Percentiles rank a stretch among this genome's conserved stretches.
These are phyloP conservation scores for Xylocampa areola DNA, from an alignment of 2,888 invertebrate genomes.

Conservation along the genomic window DNA sequence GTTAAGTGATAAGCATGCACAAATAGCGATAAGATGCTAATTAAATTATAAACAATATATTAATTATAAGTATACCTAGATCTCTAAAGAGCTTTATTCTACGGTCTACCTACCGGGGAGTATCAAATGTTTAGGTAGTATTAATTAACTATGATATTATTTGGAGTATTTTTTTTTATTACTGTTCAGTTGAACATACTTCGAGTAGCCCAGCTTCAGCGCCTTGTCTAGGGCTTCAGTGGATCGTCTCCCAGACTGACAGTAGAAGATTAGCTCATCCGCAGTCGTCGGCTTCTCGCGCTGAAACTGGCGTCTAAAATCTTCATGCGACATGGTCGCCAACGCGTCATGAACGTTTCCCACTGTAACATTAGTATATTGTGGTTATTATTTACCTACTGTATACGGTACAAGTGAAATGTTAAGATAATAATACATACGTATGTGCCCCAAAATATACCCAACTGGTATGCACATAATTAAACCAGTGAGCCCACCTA, in stretches of 20 bases:
- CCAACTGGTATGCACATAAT: too few species aligned
- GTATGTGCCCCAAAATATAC: too few species aligned
- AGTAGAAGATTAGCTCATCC: constrained; percentile 85
- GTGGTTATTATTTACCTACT: too few species aligned
- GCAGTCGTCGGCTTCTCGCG: constrained; percentile 77
- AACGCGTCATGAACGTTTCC: constrained; percentile 73
- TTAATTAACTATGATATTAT: background rate
- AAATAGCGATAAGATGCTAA: background rate
- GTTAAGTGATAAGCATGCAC: background rate
- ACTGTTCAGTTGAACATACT: constrained; percentile 71
- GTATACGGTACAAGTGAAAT: too few species aligned
- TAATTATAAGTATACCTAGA: too few species aligned
- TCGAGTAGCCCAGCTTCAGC: constrained; percentile 81
- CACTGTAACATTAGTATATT: constrained; percentile 68
- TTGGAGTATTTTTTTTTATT: too few species aligned
- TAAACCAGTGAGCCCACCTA: too few species aligned
- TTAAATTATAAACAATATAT: background rate
- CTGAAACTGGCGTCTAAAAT: constrained; percentile 76
- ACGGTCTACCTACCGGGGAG: too few species aligned
- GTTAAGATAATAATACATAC: too few species aligned
- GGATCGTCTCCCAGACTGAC: constrained; percentile 80
- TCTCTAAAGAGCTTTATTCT: too few species aligned
- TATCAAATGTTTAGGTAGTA: too few species aligned
- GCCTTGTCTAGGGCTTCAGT: constrained; percentile 80
- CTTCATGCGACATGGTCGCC: constrained; percentile 77